Percentiles rank a stretch among this genome's conserved stretches.
Evolutionary conservation across 1,140 invertebrate species (phyloP).

Genomic region (Galleria mellonella): DNA sequence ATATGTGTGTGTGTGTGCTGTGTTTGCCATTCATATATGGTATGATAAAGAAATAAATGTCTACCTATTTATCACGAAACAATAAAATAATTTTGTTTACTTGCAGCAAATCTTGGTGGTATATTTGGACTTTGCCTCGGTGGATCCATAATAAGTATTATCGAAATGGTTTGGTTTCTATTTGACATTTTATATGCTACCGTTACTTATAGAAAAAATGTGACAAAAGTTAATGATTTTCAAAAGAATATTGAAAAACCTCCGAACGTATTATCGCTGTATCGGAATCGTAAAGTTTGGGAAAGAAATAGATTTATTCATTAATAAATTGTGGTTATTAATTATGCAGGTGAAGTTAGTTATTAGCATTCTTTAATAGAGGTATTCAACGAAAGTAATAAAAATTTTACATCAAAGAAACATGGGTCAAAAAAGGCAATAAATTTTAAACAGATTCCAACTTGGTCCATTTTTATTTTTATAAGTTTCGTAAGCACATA

Average conservation of each 20-base stretch:
- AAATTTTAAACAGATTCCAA: too few species aligned
- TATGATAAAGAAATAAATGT: too few species aligned
- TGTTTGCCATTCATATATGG: too few species aligned
- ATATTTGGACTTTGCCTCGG: conserved; percentile 65
- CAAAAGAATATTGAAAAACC: neutral
- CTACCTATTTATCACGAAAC: too few species aligned
- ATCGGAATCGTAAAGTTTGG: neutral
- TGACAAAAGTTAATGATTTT: neutral
- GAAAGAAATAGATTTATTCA: neutral
- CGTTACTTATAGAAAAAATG: neutral
- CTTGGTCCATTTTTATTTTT: too few species aligned
- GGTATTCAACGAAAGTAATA: too few species aligned
- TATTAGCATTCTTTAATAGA: too few species aligned
- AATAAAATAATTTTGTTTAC: conserved; percentile 8
- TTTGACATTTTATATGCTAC: conserved; percentile 23
- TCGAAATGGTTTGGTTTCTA: conserved; percentile 54
- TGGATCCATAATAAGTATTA: conserved; percentile 64
- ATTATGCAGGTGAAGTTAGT: too few species aligned
- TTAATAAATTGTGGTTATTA: neutral
- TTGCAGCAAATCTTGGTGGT: conserved; percentile 67
- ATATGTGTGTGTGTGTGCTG: too few species aligned
- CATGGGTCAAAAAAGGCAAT: too few species aligned
- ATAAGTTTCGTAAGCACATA: too few species aligned
- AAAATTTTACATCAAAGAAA: too few species aligned
- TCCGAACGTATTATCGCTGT: neutral